phyloP scores from a whole-genome alignment of 2,888 invertebrate genomes.

The Tenthredo scrophulariae region DNA sequence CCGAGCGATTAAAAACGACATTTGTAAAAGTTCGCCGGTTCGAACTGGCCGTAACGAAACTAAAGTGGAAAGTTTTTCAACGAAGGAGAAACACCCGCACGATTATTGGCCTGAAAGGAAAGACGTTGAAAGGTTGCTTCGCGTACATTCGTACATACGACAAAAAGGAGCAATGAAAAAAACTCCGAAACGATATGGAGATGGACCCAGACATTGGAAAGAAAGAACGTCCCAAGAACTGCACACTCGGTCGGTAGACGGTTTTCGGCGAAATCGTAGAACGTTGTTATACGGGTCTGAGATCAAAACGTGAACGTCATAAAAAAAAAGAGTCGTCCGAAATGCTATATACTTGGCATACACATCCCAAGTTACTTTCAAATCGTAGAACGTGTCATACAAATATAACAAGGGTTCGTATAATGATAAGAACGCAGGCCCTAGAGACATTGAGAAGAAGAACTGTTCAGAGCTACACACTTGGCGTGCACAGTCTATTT shows the following conservation, averaged over 20 bases:
- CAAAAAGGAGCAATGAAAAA: background rate
- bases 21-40: background rate
- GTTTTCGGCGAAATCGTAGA: background rate
- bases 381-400: background rate
- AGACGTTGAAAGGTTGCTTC: background rate
- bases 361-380: background rate
- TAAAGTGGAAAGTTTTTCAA: background rate
- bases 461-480: background rate
- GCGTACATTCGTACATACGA: background rate
- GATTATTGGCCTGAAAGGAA: background rate
- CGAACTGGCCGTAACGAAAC: background rate
- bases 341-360: background rate
- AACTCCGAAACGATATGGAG: background rate
- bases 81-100: background rate
- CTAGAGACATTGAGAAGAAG: background rate
- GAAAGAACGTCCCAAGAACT: background rate
- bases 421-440: background rate
- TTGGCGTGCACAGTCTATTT: background rate
- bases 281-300: background rate
- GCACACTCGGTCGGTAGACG: background rate
- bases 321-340: background rate
- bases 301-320: background rate
- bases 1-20: background rate
- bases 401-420: background rate
- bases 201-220: background rate